Evolutionary conservation across 2,113 vertebrate species (phyloP).

Genomic region (Poecile atricapillus): DNA sequence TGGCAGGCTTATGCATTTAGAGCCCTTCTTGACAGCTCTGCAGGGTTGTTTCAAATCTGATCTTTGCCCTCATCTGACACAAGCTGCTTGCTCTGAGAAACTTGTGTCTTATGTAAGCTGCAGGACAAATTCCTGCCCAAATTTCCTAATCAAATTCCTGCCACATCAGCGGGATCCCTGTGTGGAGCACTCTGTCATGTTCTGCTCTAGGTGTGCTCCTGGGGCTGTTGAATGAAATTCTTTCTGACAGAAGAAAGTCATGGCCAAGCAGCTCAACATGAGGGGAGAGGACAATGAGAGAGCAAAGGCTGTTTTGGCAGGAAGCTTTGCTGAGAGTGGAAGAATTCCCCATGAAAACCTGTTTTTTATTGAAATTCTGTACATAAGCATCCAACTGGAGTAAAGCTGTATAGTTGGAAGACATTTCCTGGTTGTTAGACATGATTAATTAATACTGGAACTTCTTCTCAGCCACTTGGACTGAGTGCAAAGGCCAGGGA

Average conservation of each 20-base stretch:
- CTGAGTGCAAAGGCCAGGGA: neutral
- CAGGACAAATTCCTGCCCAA: neutral
- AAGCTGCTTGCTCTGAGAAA: neutral
- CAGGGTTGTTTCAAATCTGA: neutral
- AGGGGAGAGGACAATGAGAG: neutral
- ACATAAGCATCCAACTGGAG: neutral
- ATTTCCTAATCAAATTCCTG: neutral
- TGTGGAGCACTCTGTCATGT: neutral
- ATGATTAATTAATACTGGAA: neutral
- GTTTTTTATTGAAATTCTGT: neutral
- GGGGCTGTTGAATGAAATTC: neutral
- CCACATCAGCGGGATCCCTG: neutral
- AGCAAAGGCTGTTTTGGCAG: neutral
- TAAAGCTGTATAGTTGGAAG: neutral
- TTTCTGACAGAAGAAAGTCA: neutral
- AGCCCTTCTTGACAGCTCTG: neutral
- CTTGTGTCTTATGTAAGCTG: neutral
- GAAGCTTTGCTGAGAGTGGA: neutral
- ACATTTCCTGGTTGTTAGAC: neutral
- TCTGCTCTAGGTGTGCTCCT: neutral
- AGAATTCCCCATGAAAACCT: neutral
- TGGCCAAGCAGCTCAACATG: neutral
- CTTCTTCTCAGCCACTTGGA: neutral
- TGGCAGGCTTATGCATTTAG: neutral
- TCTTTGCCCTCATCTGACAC: neutral